Base-by-base conservation (phyloP, 92 coral and sea anemone species). In the Bergia sp. region DNA sequence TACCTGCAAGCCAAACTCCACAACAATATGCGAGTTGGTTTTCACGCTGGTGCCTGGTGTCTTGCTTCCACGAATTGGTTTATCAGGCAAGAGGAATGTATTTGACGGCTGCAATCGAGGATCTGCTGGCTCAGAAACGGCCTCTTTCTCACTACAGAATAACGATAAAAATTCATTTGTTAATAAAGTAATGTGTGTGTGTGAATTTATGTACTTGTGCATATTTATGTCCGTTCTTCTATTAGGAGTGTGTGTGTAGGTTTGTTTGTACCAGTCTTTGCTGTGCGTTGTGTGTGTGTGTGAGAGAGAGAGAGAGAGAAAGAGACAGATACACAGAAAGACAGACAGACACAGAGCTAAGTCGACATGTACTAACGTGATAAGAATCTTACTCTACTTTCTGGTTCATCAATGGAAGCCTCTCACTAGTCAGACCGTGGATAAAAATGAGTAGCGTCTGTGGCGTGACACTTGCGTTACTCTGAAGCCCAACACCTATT, bases 1-100 rank as follows among this genome's bases (percentile, higher is more conserved):
- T 42, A 96, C 99, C 98, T 97, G 99, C 44, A 97, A 90, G 11
- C 97, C 98, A 84, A 97, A 97, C 84, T 96, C 94, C 8, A 97
- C 93, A 15, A 97, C 77, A 85, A 97, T 86, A 86, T 97, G 98
- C 15, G 95, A 95, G 80, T 97, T 97, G 12, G 99, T 94, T 88
- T 91, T 91, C 20, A 91, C 85, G 88, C 93, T 95, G 13, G 88
- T 82, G 65, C 88, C 96, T 1, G 99, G 98, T 21, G 93, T 86
- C 45, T 94, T 97, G 44, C 97, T 96, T 53, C 95, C 97, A 11
- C 99, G 92, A 69, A 85, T 76, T 29, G 98, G 98, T 87, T 89
- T 58, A 44, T 93, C 78, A 50, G 93, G 94, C 16, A 97, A 86
- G 44, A 94, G 76, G 61, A 85, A 91, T 73, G 96, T 82, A 93